Base-by-base conservation (phyloP, 37 sponge, comb jelly and placozoan species). In the Geodia barretti region DNA sequence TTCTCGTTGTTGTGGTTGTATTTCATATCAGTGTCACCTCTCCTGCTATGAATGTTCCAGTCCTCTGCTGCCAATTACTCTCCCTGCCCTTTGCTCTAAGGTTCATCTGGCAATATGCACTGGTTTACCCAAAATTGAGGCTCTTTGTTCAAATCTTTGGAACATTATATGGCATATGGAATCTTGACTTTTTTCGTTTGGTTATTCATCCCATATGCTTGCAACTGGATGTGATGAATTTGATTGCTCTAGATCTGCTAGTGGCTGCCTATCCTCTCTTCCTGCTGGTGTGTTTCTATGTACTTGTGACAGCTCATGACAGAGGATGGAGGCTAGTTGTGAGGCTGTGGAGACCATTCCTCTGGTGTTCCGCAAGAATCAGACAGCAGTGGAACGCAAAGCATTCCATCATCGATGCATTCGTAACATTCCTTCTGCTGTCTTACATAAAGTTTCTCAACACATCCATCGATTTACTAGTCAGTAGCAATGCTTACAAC, bases 371-470 rank as follows among this genome's bases (percentile, higher is more conserved):
- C 20, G 29, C 65, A n/a, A 26, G 68, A 33, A 23, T 78, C 3
- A 35, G 79, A 40, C 59, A 67, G 9, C 62, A 64, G 23, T 78
- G 79, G 66, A 29, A 64, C 2, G 64, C 64, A 64, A 62, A 28
- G 20, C 59, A 61, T 2, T 78, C 79, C 19, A 3, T 78, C 1
- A 64, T 78, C 25, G 79, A 78, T 78, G 67, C 79, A 37, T 78
- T 78, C 38, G 67, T 67, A 28, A 78, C 79, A 1, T 78, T 78
- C 2, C 67, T 78, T 60, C 39, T 78, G 1, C 79, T 78, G 9
- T 62, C 79, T n/a, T 78, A 64, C 42, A 64, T 64, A 34, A 78
- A 78, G 38, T 41, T 78, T 1, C 63, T 62, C 67, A 62, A 37
- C 35, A 40, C 35, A 7, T 78, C 79, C 26, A 4, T 64, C 7